Percentiles rank a stretch among this genome's conserved stretches.
phyloP scores from a whole-genome alignment of 1,140 invertebrate species.

The Cephus cinctus region DNA sequence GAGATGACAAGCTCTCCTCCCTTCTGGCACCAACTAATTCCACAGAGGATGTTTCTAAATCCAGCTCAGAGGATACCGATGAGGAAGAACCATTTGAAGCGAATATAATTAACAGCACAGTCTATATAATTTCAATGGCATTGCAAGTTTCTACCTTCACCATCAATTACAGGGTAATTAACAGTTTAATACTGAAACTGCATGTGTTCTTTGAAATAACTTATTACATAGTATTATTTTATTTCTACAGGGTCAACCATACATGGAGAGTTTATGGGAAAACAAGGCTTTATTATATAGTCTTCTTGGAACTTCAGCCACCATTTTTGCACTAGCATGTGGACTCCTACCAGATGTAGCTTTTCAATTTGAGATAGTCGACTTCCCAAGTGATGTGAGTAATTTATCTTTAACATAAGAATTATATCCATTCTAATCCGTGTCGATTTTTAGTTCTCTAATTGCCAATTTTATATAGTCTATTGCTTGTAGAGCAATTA shows the following conservation, averaged over 20 bases:
- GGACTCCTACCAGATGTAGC: slow-evolving; percentile 77
- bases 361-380: slow-evolving; percentile 84
- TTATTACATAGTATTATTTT: slow-evolving; percentile 24
- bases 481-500: too few species aligned
- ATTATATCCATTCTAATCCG: too few species aligned
- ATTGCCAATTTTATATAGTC: too few species aligned
- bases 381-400: slow-evolving; percentile 82
- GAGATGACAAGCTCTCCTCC: slow-evolving; percentile 58
- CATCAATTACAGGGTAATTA: slow-evolving; percentile 94
- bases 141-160: slow-evolving; percentile 98
- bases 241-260: slow-evolving; percentile 85
- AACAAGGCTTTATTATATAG: slow-evolving; percentile 93
- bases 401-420: slow-evolving; percentile 16
- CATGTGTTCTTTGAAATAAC: slow-evolving; percentile 3
- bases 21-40: slow-evolving; percentile 21
- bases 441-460: too few species aligned
- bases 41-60: slow-evolving; percentile 12
- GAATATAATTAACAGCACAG: slow-evolving; percentile 94
- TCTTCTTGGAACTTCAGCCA: slow-evolving; percentile 70
- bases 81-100: slow-evolving; percentile 89
- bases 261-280: slow-evolving; percentile 93
- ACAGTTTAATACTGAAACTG: neutral
- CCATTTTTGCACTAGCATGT: slow-evolving; percentile 74
- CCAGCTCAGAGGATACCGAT: slow-evolving; percentile 57
- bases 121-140: slow-evolving; percentile 97